These are phyloP conservation scores for Rhabdomys pumilio DNA, from an alignment of 2,797 vertebrate species.

Conservation along the genomic window DNA sequence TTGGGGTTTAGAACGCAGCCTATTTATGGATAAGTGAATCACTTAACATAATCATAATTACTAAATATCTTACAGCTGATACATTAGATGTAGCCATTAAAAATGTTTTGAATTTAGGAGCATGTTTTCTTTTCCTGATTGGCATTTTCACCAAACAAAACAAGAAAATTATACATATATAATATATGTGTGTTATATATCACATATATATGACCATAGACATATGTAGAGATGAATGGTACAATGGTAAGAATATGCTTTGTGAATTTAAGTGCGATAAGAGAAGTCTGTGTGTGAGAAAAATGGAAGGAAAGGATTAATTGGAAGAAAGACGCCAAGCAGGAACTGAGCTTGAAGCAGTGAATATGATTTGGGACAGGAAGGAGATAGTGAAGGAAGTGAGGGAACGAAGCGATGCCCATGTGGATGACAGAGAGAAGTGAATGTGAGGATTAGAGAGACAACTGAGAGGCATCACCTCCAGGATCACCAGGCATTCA, in stretches of 20 bases:
- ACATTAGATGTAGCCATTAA: neutral
- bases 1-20: neutral
- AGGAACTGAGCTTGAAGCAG: neutral
- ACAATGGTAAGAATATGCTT: neutral
- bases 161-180: neutral
- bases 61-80: neutral
- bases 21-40: neutral
- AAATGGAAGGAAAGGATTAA: neutral
- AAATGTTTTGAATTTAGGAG: neutral
- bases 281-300: neutral
- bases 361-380: neutral
- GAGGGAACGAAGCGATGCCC: neutral
- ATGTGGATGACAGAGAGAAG: fast-evolving
- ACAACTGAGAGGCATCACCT: no score
- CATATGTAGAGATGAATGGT: neutral
- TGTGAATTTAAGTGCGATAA: neutral
- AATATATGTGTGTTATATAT: neutral
- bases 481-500: neutral
- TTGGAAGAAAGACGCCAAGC: neutral
- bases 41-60: neutral
- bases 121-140: neutral
- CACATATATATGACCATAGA: neutral
- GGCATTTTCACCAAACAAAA: neutral
- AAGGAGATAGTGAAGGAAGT: no score
- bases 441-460: neutral